Percentiles rank a stretch among this genome's conserved stretches.
Conservation (phyloP, 2,888 invertebrate genomes). For the Bhutanitis thaidina region DNA sequence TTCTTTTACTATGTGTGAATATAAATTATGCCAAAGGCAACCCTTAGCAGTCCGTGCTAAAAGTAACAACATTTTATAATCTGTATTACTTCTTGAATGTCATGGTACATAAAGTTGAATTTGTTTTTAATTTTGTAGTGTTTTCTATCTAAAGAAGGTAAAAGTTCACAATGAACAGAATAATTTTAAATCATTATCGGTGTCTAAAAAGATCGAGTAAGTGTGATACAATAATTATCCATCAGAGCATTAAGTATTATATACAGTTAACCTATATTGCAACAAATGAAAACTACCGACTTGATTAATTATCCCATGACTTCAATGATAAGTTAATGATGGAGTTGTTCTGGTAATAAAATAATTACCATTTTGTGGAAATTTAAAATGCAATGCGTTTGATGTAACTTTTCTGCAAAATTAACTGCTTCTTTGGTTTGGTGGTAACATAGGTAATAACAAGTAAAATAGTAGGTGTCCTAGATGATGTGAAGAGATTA, state of each 20-base stretch:
- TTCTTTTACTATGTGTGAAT: too few relatives aligned
- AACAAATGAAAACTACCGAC: slow-evolving; percentile 27
- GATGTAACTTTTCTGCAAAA: too few relatives aligned
- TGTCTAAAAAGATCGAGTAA: slow-evolving; percentile 67
- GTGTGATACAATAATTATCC: slow-evolving; percentile 29
- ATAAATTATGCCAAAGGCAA: too few relatives aligned
- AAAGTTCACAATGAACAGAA: slow-evolving; percentile 60
- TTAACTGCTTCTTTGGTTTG: too few relatives aligned
- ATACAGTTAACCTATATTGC: slow-evolving; percentile 40
- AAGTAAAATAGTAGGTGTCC: too few relatives aligned
- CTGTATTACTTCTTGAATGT: slow-evolving; percentile 48
- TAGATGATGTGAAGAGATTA: too few relatives aligned
- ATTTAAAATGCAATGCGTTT: too few relatives aligned
- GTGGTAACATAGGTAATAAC: too few relatives aligned
- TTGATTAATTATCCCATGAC: slow-evolving; percentile 52
- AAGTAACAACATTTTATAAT: too few relatives aligned
- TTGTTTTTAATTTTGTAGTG: slow-evolving; percentile 65
- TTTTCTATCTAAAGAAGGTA: slow-evolving; percentile 33
- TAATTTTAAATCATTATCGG: slow-evolving; percentile 59
- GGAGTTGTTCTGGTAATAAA: neutral
- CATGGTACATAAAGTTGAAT: slow-evolving; percentile 71
- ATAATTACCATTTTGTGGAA: too few relatives aligned
- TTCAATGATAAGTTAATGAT: slow-evolving; percentile 27
- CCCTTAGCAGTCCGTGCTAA: too few relatives aligned
- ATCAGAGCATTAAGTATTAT: slow-evolving; percentile 34